Conservation (phyloP, 2,113 vertebrate species). For the Malurus elegans region DNA sequence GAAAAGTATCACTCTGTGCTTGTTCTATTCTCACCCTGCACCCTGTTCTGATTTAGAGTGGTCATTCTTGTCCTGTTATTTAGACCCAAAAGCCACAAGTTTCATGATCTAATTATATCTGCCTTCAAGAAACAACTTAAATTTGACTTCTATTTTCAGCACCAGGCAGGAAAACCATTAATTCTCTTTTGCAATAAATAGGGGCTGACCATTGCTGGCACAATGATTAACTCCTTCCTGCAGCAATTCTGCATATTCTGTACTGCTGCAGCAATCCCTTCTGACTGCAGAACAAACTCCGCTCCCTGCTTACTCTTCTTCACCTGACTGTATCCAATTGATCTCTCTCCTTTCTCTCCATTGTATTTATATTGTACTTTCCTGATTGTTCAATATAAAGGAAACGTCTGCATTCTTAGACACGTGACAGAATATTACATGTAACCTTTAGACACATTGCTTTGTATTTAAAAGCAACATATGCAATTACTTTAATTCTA, state of each 20-base stretch:
- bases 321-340: not conserved
- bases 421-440: not conserved
- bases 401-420: not conserved
- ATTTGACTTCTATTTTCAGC: slow-evolving; percentile 49
- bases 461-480: not conserved
- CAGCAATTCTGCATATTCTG: not conserved
- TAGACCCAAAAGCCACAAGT: slow-evolving; percentile 29
- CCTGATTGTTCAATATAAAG: not conserved
- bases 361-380: not conserved
- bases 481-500: not conserved
- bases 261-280: not conserved
- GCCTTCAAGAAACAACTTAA: slow-evolving; percentile 52
- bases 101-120: slow-evolving; percentile 44
- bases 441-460: not conserved
- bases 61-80: slow-evolving; percentile 3
- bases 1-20: not conserved
- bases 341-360: not conserved
- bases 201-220: not conserved
- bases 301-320: not conserved
- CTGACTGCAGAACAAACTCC: not conserved
- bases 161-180: slow-evolving; percentile 35
- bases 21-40: not conserved
- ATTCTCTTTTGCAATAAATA: slow-evolving; percentile 24
- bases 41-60: slow-evolving; percentile 1
- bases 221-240: slow-evolving; percentile 49